Evolutionary conservation across 1,140 invertebrate genomes (phyloP), one percentile per base, ranked within the genome.

Genomic region (Drosophila funebris): DNA sequence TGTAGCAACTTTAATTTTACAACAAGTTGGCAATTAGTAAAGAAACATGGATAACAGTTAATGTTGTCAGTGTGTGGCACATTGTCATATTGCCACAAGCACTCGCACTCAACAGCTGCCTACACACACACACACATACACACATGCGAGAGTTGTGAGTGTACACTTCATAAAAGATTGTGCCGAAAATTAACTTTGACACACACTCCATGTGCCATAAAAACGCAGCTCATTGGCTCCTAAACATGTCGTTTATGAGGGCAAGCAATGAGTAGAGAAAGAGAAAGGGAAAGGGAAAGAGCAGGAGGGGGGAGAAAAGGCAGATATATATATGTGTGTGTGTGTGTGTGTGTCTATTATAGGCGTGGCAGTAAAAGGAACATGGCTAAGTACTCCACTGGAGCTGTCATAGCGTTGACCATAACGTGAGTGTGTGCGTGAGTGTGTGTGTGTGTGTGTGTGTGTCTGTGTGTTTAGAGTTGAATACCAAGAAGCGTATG

Each of bases 171-270:
- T 73, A 68, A 67, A 67, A 73, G 62, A 54, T 56, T 58, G 36
- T 46, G 43, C 48, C 60, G 50, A 67, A 81, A 82, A 82, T 81
- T 82, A 81, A 82, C 78, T 81, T 73, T 68, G 68, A 79, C 78
- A 73, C 77, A 39, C 31, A 43, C 36, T 61, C 16, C 11, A 41
- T 53, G 46, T 61, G 64, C 33, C 52, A 73, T 73, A 73, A 73
- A 73, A 69, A 63, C 52, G 64, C 66, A 73, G 66, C 61, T 73
- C 71, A 70, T 73, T 69, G 66, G 57, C 60, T 60, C 37, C 64
- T 73, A 68, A 73, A 73, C 70, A 73, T 68, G 56, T 37, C 56
- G 70, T 73, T 73, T 68, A 73, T 68, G 56, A 33, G 31, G 31
- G 8, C 50, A 20, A 31, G 24, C 24, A 52, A 14, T 27, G 36